These are phyloP conservation scores for Holcopasites calliopsidis DNA, from an alignment of 1,140 invertebrate genomes.

Conservation along the genomic window DNA sequence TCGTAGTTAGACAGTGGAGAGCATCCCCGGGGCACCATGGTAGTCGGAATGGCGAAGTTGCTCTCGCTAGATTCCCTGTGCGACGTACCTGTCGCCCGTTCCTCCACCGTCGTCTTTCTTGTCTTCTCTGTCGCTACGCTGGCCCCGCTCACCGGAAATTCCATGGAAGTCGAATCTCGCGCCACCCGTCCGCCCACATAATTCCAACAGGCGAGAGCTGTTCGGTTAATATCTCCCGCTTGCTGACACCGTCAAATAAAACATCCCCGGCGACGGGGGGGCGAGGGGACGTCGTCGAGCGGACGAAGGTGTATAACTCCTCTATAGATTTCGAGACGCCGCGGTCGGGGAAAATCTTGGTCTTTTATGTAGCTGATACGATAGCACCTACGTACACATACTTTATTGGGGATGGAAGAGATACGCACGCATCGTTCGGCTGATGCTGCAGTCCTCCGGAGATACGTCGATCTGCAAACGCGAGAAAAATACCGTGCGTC, in stretches of 20 bases:
- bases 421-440: slow-evolving; percentile 52
- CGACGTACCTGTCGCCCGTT: slow-evolving; percentile 50
- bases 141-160: slow-evolving; percentile 60
- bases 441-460: slow-evolving; percentile 52
- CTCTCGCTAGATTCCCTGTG: slow-evolving; percentile 40
- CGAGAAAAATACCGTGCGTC: not conserved
- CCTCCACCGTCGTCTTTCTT: not conserved
- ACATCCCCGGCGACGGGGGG: slow-evolving; percentile 48
- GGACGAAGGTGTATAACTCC: slow-evolving; percentile 57
- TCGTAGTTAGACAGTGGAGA: slow-evolving; percentile 38
- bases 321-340: slow-evolving; percentile 48
- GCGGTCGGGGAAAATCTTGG: slow-evolving; percentile 44
- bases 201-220: slow-evolving; percentile 65
- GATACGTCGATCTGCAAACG: not conserved
- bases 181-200: slow-evolving; percentile 65
- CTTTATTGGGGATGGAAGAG: not conserved
- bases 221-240: slow-evolving; percentile 69
- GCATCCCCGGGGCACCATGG: slow-evolving; percentile 55
- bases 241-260: slow-evolving; percentile 73
- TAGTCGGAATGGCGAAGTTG: slow-evolving; percentile 57
- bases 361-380: slow-evolving; percentile 37
- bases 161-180: slow-evolving; percentile 66
- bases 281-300: slow-evolving; percentile 15
- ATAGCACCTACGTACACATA: slow-evolving; percentile 30
- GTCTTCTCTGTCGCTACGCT: slow-evolving; percentile 32